These are phyloP conservation scores for Lasaia peninsularis DNA, from an alignment of 1,140 invertebrate genomes.

Conservation along the genomic window DNA sequence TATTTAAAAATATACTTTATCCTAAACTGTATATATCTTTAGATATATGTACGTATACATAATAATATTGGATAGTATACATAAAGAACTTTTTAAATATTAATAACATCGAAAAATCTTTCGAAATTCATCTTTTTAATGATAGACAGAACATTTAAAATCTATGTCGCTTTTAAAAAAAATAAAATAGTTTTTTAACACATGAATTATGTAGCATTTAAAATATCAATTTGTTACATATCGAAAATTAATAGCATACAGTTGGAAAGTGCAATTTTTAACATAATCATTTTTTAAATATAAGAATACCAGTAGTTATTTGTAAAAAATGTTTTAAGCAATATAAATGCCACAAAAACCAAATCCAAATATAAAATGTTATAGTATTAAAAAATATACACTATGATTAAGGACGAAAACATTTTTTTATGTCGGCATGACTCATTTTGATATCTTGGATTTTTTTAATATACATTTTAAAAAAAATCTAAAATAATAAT, in stretches of 20 bases:
- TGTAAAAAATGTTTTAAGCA: conserved; percentile 11
- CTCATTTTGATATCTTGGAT: not conserved
- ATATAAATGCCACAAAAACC: not conserved
- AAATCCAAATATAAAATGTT: not conserved
- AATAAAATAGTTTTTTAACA: conserved; percentile 6
- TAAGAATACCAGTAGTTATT: conserved; percentile 16
- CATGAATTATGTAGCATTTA: conserved; percentile 5
- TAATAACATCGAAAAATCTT: not conserved
- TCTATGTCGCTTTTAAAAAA: conserved; percentile 14
- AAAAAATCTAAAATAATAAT: too few species aligned
- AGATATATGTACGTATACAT: not conserved
- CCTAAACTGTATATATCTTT: not conserved
- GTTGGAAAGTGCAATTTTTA: conserved; percentile 27
- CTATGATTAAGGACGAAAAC: not conserved
- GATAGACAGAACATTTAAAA: conserved; percentile 7
- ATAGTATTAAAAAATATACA: not conserved
- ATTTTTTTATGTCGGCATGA: not conserved
- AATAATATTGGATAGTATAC: too few species aligned
- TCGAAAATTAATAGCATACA: conserved; percentile 22
- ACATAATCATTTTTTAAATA: conserved; percentile 28
- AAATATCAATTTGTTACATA: conserved; percentile 21
- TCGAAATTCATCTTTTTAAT: not conserved
- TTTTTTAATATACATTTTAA: not conserved
- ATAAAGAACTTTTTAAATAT: not conserved
- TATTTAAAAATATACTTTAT: not conserved